Base-by-base conservation (phyloP, 2,888 invertebrate species). In the Drosophila longiperda region DNA sequence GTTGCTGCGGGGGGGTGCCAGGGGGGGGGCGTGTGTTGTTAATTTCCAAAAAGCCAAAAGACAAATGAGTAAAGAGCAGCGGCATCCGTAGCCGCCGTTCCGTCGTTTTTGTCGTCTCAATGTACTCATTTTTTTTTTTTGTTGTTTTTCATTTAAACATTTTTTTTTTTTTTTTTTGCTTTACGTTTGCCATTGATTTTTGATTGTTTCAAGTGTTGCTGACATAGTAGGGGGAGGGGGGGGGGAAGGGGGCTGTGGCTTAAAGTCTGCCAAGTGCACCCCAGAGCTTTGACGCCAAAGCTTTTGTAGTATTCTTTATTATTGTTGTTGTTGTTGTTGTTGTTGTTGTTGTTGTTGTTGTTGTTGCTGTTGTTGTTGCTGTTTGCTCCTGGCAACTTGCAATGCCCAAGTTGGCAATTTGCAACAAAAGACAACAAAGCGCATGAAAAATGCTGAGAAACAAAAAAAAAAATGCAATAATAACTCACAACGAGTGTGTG, bases 31-130 rank as follows among this genome's bases (percentile, higher is more conserved):
- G 82, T 87, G 82, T 82, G 89, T 82, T 84, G 84, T 84, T 84
- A 84, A 84, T 84, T 84, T 84, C 79, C 79, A 84, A 84, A 85
- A 85, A 89, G 90, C 84, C 90, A 85, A 89, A 89, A 85, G 84
- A 85, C 84, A 85, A 85, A 85, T 85, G 84, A 85, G 90, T 87
- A 89, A 84, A 84, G 79, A 87, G 73, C 87, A 89, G 75, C 83
- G 34, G 48, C 61, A 52, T 69, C 66, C 33, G 55, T 29, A 26
- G 57, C 60, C 33, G 69, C 53, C 38, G 66, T 53, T 57, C 64
- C 66, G 74, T 36, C 67, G 62, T 49, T 70, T 55, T 61, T 64
- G 77, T 58, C 71, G 75, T 87, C 88, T 85, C 88, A 82, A 85
- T 82, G 85, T 84, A 71, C 68, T 60, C 33, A 0, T 26, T 26